A percentile compares a stretch with the other conserved stretches of the same genome.
Evolutionary conservation across 2,797 vertebrate genomes (phyloP).

Genomic region (Rachycentron canadum): DNA sequence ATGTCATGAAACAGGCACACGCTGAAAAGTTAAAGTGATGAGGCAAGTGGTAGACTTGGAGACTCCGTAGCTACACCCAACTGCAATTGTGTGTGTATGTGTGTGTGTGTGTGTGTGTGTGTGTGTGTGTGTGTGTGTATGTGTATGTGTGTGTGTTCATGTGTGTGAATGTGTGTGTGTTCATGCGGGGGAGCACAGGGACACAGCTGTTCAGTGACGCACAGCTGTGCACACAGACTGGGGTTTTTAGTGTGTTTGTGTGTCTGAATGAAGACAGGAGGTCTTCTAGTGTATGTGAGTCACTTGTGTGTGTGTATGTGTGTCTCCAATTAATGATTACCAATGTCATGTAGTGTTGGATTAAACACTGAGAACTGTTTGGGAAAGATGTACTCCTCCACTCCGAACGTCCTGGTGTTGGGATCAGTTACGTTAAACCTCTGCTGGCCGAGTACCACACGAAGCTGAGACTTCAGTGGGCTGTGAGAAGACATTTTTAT

Average conservation of each 20-base stretch:
- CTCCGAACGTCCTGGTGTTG: constrained; percentile 88
- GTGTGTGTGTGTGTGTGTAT: constrained; percentile 33
- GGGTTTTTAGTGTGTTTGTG: constrained; percentile 46
- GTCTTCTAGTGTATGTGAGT: constrained; percentile 60
- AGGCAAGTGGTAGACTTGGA: constrained; percentile 44
- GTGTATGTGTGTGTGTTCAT: constrained; percentile 33
- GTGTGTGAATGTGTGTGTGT: constrained; percentile 34
- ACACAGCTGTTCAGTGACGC: constrained; percentile 76
- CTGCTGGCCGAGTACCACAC: constrained; percentile 94
- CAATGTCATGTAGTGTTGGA: constrained; percentile 93
- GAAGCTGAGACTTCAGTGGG: constrained; percentile 86
- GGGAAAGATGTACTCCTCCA: constrained; percentile 90
- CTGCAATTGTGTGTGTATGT: constrained; percentile 30
- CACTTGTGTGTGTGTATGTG: constrained; percentile 41
- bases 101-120: constrained; percentile 26
- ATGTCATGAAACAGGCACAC: constrained; percentile 14
- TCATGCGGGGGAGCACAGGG: constrained; percentile 18
- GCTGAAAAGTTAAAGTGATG: not conserved
- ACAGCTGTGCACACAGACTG: constrained; percentile 72
- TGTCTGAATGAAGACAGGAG: constrained; percentile 48
- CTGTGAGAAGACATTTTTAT: constrained; percentile 72
- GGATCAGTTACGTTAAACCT: constrained; percentile 88
- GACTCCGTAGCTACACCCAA: constrained; percentile 33
- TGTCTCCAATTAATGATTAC: constrained; percentile 77
- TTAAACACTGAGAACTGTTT: constrained; percentile 89